phyloP scores from a whole-genome alignment of 2,888 invertebrate genomes.

The Pseudococcus longispinus region DNA sequence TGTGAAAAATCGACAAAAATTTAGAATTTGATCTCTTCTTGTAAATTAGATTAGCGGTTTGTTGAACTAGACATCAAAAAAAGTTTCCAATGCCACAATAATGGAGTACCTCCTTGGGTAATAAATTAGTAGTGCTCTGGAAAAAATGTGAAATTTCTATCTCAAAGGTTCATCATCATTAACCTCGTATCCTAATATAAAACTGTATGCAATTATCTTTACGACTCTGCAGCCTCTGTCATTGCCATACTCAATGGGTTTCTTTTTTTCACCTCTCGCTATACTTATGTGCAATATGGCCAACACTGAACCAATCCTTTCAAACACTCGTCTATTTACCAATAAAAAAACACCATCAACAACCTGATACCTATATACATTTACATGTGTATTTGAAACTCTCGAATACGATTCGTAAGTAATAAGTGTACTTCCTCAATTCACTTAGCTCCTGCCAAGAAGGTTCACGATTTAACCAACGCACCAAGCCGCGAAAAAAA shows the following conservation, averaged over 20 bases:
- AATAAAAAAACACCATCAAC: background rate
- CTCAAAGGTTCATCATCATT: background rate
- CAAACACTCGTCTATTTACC: background rate
- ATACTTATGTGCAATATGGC: background rate
- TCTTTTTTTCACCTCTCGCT: background rate
- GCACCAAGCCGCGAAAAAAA: background rate
- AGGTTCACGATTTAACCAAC: background rate
- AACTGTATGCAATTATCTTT: background rate
- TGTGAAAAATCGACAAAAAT: too few species aligned
- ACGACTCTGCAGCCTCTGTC: background rate
- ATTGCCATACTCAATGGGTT: background rate
- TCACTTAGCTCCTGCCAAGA: background rate
- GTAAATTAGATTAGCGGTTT: too few species aligned
- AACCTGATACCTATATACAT: background rate
- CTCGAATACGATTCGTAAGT: background rate
- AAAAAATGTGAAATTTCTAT: background rate
- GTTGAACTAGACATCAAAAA: too few species aligned
- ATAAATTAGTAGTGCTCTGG: background rate
- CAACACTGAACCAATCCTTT: background rate
- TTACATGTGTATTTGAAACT: background rate
- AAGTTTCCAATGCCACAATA: too few species aligned
- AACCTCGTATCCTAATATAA: background rate
- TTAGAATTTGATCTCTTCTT: too few species aligned
- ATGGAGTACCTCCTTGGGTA: too few species aligned
- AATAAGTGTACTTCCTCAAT: background rate